phyloP scores from a whole-genome alignment of 2,113 vertebrate genomes.

The Dicentrarchus labrax region DNA sequence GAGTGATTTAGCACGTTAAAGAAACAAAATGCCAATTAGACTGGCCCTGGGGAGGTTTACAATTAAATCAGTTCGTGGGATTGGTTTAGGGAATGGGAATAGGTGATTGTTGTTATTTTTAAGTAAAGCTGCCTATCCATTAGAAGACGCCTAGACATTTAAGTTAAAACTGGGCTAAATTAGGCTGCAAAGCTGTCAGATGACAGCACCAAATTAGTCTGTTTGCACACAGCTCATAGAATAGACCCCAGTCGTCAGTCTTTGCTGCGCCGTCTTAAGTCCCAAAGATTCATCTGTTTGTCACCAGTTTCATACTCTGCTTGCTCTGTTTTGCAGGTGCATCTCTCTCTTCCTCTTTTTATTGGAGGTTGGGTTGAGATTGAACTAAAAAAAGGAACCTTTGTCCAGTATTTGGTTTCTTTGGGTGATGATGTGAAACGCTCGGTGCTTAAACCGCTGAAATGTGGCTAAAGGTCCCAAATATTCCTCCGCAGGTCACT shows the following conservation, averaged over 20 bases:
- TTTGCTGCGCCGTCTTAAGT: background rate
- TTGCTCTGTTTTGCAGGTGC: background rate
- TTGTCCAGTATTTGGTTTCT: constrained; percentile 2
- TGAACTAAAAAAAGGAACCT: background rate
- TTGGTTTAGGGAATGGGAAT: background rate
- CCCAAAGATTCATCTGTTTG: background rate
- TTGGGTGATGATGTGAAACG: background rate
- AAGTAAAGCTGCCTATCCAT: constrained; percentile 12
- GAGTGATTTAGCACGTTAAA: constrained; percentile 37
- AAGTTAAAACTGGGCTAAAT: background rate
- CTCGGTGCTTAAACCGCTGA: background rate
- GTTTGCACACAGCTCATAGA: background rate
- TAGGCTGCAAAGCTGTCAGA: background rate
- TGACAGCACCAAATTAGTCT: background rate
- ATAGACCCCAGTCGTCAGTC: background rate
- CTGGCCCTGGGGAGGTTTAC: constrained; percentile 17
- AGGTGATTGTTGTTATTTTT: constrained; percentile 13
- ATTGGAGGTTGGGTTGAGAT: background rate
- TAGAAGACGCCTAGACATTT: background rate
- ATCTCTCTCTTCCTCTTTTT: constrained; percentile 35
- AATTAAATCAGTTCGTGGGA: constrained; percentile 45
- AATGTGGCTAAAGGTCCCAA: background rate
- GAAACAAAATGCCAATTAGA: constrained; percentile 47
- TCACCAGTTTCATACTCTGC: background rate
- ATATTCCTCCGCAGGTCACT: constrained; percentile 1